phyloP scores from a whole-genome alignment of 2,888 invertebrate species.

The Drepana falcataria region DNA sequence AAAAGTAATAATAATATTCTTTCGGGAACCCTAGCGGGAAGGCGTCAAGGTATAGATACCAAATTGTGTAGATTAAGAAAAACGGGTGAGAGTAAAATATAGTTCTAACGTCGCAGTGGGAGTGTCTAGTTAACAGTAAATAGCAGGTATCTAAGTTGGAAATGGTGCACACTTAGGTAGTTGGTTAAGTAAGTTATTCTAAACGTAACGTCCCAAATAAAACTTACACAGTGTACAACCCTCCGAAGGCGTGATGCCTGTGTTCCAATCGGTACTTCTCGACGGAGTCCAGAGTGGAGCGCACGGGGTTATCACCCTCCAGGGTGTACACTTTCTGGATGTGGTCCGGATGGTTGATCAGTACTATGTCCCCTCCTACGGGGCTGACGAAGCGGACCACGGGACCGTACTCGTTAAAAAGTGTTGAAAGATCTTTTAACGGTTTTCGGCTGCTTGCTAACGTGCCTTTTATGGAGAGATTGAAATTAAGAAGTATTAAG shows the following conservation, averaged over 20 bases:
- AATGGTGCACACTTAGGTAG: too few species aligned
- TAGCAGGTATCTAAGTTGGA: too few species aligned
- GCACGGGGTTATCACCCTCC: conserved; percentile 79
- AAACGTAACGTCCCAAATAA: conserved; percentile 1
- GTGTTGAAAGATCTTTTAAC: conserved; percentile 43
- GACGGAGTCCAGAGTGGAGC: conserved; percentile 81
- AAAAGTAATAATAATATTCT: too few species aligned
- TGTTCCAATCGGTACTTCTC: conserved; percentile 81
- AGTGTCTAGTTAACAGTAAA: too few species aligned
- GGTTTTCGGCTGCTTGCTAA: conserved; percentile 45
- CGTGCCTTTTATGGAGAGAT: conserved; percentile 29
- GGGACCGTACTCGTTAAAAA: conserved; percentile 80
- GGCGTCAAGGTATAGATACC: too few species aligned
- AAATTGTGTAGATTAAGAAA: too few species aligned
- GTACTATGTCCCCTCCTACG: conserved; percentile 80
- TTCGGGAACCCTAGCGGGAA: too few species aligned
- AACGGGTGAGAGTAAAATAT: too few species aligned
- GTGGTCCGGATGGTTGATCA: conserved; percentile 82
- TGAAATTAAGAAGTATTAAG: neutral
- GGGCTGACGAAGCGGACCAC: conserved; percentile 82
- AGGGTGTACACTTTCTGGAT: conserved; percentile 79
- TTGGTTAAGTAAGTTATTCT: neutral
- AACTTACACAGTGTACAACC: conserved; percentile 79
- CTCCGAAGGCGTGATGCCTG: conserved; percentile 73
- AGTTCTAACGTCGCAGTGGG: too few species aligned